phyloP scores from a whole-genome alignment of 1,140 invertebrate species.

The Stenopsyche tienmushanensis region DNA sequence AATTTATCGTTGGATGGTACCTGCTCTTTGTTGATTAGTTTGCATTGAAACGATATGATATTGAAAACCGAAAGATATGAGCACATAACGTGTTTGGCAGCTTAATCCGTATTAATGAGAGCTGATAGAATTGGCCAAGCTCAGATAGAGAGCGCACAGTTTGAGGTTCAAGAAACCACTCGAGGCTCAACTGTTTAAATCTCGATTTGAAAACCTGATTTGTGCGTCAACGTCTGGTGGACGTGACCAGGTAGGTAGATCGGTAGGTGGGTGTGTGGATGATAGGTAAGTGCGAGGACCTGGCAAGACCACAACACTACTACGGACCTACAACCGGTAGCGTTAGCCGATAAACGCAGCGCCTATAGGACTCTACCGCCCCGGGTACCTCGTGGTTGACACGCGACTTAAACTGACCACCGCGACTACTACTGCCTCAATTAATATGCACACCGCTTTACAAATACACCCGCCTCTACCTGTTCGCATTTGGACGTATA shows the following conservation, averaged over 20 bases:
- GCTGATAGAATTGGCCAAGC: no score
- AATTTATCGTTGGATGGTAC: no score
- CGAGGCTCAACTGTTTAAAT: constrained; percentile 31
- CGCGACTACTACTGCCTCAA: no score
- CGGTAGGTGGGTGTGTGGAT: background rate
- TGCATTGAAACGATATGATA: no score
- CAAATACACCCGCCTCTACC: background rate
- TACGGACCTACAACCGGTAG: constrained; percentile 37
- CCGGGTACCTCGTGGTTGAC: constrained; percentile 17
- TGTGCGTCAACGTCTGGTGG: constrained; percentile 24
- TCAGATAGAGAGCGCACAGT: constrained; percentile 2
- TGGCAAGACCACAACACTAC: constrained; percentile 10
- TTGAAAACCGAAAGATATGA: no score
- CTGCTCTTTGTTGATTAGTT: no score
- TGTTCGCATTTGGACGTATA: background rate
- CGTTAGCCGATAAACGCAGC: constrained; percentile 31
- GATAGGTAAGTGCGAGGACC: background rate
- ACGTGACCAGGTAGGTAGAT: background rate
- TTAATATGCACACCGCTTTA: background rate
- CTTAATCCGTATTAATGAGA: no score
- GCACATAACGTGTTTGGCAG: no score
- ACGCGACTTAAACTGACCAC: constrained; percentile 17
- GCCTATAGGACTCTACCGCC: background rate
- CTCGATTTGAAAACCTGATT: constrained; percentile 39
- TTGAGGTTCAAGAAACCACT: constrained; percentile 6